These are phyloP conservation scores for Melanchra persicariae DNA, from an alignment of 2,888 invertebrate species.

Conservation along the genomic window DNA sequence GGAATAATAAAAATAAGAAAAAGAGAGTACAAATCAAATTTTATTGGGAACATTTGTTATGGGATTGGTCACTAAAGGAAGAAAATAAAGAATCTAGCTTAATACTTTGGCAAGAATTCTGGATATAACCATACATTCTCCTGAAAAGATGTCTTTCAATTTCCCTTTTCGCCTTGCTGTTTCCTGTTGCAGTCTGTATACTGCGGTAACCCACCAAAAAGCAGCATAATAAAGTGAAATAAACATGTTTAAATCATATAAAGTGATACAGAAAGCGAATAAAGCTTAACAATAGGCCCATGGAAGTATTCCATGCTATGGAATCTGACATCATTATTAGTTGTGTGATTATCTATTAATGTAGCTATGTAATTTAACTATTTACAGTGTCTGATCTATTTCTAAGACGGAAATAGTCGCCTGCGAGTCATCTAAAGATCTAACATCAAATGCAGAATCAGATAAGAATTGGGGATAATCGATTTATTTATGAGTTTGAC, in stretches of 20 bases:
- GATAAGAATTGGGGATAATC: constrained; percentile 90
- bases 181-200: constrained; percentile 95
- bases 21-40: constrained; percentile 49
- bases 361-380: constrained; percentile 66
- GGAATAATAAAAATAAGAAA: constrained; percentile 62
- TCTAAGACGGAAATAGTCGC: constrained; percentile 76
- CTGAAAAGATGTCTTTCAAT: constrained; percentile 96
- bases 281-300: constrained; percentile 87
- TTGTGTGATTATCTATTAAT: constrained; percentile 75
- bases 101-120: constrained; percentile 87
- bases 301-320: constrained; percentile 83
- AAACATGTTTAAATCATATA: constrained; percentile 89
- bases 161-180: constrained; percentile 95
- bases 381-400: constrained; percentile 70
- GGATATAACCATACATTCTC: constrained; percentile 94
- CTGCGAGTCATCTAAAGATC: constrained; percentile 76
- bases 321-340: constrained; percentile 80
- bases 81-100: constrained; percentile 84
- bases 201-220: constrained; percentile 93
- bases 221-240: constrained; percentile 92
- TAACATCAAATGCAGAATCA: constrained; percentile 83
- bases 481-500: constrained; percentile 91
- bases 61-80: constrained; percentile 76
- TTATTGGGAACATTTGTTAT: constrained; percentile 60
- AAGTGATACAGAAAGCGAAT: constrained; percentile 85